Evolutionary conservation across 2,113 vertebrate genomes (phyloP).

Genomic region (Apistogramma diplotaenia): DNA sequence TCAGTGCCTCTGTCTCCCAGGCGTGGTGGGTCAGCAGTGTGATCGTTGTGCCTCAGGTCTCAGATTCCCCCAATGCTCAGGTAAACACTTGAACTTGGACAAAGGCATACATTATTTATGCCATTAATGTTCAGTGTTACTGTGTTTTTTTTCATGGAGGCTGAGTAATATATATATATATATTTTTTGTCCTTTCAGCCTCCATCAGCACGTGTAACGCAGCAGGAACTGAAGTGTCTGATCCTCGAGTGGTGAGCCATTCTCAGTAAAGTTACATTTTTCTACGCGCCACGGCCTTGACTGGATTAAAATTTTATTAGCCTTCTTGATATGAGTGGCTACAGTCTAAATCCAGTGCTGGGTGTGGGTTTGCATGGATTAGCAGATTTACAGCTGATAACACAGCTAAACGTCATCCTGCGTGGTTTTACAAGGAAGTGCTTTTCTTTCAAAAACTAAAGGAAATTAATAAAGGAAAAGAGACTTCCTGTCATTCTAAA

Average conservation of each 20-base stretch:
- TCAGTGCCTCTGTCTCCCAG: conserved; percentile 80
- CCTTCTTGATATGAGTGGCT: conserved; percentile 1
- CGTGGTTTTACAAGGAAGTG: conserved; percentile 31
- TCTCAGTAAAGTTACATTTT: neutral
- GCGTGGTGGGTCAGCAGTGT: conserved; percentile 79
- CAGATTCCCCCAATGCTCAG: conserved; percentile 83
- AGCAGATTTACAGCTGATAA: conserved; percentile 1
- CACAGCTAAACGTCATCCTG: neutral
- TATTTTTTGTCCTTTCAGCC: conserved; percentile 35
- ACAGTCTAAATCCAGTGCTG: neutral
- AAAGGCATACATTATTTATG: neutral
- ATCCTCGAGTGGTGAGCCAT: conserved; percentile 79
- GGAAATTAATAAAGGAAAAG: conserved; percentile 57
- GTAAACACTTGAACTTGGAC: conserved; percentile 56
- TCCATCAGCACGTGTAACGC: conserved; percentile 76
- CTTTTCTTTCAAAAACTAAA: conserved; percentile 23
- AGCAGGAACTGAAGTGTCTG: conserved; percentile 74
- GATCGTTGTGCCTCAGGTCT: conserved; percentile 78
- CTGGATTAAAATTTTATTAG: neutral
- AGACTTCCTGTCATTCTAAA: conserved; percentile 57
- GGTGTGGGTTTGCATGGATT: conserved; percentile 9
- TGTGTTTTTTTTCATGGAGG: neutral
- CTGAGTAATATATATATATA: neutral
- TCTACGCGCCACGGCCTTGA: neutral
- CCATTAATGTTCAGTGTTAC: neutral